Evolutionary conservation across 2,888 invertebrate genomes (phyloP).

Genomic region (Rhagophthalmus giganteus): DNA sequence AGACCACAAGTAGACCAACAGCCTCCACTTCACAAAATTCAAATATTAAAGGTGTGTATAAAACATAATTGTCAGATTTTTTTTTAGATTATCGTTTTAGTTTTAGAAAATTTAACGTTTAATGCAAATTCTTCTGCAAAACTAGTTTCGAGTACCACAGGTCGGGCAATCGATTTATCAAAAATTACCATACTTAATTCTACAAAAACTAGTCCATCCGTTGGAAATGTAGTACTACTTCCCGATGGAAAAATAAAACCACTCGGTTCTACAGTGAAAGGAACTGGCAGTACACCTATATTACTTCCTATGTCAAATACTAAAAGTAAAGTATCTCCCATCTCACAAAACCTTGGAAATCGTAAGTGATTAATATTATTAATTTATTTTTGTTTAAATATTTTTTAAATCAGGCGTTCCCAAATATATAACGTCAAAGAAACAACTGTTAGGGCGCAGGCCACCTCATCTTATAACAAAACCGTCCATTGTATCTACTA

Average conservation of each 20-base stretch:
- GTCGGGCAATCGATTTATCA: slow-evolving; percentile 48
- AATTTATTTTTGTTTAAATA: neutral
- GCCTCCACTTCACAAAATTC: slow-evolving; percentile 7
- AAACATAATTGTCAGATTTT: neutral
- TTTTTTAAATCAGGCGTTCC: slow-evolving; percentile 37
- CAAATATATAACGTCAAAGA: slow-evolving; percentile 50
- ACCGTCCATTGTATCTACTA: slow-evolving; percentile 29
- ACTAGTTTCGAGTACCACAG: slow-evolving; percentile 40
- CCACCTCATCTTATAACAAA: slow-evolving; percentile 40
- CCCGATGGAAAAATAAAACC: slow-evolving; percentile 51
- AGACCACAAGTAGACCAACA: slow-evolving; percentile 43
- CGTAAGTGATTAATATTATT: slow-evolving; percentile 11
- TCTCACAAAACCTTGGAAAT: slow-evolving; percentile 1
- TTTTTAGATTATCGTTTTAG: slow-evolving; percentile 37
- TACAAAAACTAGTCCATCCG: slow-evolving; percentile 25
- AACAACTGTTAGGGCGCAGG: slow-evolving; percentile 44
- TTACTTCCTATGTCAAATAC: slow-evolving; percentile 32
- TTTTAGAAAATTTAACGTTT: slow-evolving; percentile 52
- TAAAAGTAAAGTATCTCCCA: slow-evolving; percentile 15
- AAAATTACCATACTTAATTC: slow-evolving; percentile 48
- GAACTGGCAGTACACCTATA: slow-evolving; percentile 35
- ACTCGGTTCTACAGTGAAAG: slow-evolving; percentile 32
- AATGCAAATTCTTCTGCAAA: slow-evolving; percentile 41
- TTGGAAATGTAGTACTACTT: slow-evolving; percentile 48
- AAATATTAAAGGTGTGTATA: slow-evolving; percentile 12